Evolutionary conservation across 2,797 vertebrate genomes (phyloP).

Genomic region (Sebastiscus albofasciatus): DNA sequence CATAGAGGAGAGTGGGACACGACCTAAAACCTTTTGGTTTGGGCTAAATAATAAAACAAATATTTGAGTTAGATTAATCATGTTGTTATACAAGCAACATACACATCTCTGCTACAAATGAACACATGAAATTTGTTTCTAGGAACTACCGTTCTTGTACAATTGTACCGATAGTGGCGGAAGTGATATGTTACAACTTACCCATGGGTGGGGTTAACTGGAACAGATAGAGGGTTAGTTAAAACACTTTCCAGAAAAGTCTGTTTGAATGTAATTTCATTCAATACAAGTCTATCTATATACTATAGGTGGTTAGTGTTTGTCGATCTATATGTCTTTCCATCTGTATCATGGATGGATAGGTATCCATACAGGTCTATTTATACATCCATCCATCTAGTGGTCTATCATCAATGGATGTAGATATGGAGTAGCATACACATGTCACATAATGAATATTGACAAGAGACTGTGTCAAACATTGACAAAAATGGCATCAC

Average conservation of each 20-base stretch:
- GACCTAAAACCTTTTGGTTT: neutral
- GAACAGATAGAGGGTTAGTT: neutral
- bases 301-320: neutral
- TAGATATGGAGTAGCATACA: too few relatives aligned
- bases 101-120: neutral
- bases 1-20: neutral
- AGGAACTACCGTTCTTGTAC: neutral
- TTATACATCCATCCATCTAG: neutral
- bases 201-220: neutral
- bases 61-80: neutral
- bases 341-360: neutral
- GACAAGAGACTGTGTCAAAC: too few relatives aligned
- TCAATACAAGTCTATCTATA: neutral
- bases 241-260: accelerated
- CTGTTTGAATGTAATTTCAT: neutral
- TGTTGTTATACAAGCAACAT: neutral
- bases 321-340: neutral
- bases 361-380: neutral
- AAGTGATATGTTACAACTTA: neutral
- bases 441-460: too few relatives aligned
- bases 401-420: too few relatives aligned
- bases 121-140: neutral
- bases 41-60: neutral
- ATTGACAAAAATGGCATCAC: too few relatives aligned
- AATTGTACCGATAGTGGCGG: neutral